A percentile compares a stretch with the other conserved stretches of the same genome.
Conservation (phyloP, 2,797 vertebrate species). For the Thripadectes ignobilis region DNA sequence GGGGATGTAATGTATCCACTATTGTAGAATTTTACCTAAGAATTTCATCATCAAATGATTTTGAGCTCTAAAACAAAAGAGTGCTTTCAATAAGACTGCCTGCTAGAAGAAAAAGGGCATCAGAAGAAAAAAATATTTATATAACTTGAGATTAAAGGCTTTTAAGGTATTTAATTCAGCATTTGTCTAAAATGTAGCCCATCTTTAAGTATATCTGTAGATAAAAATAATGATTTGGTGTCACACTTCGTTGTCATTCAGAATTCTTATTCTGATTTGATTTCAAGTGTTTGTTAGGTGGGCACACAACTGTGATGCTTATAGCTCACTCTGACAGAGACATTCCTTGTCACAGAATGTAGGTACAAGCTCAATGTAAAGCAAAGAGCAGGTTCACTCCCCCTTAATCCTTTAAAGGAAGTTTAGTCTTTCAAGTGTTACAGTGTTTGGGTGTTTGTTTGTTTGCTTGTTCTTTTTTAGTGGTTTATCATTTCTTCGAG, state of each 20-base stretch:
- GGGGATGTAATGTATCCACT: neutral
- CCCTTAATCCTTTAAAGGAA: neutral
- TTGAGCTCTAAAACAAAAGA: slow-evolving; percentile 13
- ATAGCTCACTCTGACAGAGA: neutral
- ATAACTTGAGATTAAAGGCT: neutral
- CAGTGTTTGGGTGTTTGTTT: neutral
- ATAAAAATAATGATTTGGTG: neutral
- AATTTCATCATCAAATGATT: neutral
- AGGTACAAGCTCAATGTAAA: neutral
- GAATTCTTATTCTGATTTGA: neutral
- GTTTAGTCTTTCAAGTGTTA: neutral
- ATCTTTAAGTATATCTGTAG: neutral
- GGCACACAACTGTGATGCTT: neutral
- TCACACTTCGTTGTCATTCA: neutral
- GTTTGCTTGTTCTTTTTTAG: neutral
- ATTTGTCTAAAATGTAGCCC: neutral
- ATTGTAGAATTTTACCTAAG: neutral
- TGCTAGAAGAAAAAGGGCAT: slow-evolving; percentile 8
- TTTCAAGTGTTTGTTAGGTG: neutral
- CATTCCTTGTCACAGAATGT: neutral
- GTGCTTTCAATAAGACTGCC: slow-evolving; percentile 14
- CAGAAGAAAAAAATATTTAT: neutral
- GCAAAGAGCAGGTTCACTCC: neutral
- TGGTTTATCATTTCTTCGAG: neutral
- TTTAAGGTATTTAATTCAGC: slow-evolving; percentile 27